Evolutionary conservation across 1,140 invertebrate species (phyloP).

Genomic region (Drosophila aff.): DNA sequence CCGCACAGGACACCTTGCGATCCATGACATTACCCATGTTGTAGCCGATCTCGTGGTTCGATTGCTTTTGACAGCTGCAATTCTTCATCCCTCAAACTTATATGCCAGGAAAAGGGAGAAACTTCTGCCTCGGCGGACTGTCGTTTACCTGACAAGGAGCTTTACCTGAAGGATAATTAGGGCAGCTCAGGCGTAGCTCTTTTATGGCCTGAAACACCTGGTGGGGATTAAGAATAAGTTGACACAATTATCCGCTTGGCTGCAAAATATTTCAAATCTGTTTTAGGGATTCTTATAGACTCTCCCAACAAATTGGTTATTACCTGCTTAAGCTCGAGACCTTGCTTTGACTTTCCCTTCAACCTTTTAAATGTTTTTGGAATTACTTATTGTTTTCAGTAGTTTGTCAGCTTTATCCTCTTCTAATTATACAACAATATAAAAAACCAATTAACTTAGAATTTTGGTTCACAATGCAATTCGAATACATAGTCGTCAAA

Average conservation of each 20-base stretch:
- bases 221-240: conserved; percentile 39
- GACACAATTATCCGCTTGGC: conserved; percentile 11
- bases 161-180: conserved; percentile 31
- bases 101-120: conserved; percentile 17
- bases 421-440: not conserved
- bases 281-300: conserved; percentile 20
- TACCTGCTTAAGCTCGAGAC: conserved; percentile 6
- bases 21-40: conserved; percentile 63
- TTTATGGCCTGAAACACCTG: conserved; percentile 48
- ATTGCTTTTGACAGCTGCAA: conserved; percentile 59
- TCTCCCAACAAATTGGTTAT: not conserved
- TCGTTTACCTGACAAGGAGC: conserved; percentile 23
- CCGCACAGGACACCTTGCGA: conserved; percentile 33
- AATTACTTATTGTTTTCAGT: not conserved
- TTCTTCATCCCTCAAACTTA: conserved; percentile 32
- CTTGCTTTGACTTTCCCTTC: not conserved
- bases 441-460: not conserved
- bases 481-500: too few species aligned
- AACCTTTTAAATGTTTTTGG: not conserved
- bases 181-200: not conserved
- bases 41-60: conserved; percentile 25
- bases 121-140: not conserved
- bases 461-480: too few species aligned
- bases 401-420: not conserved
- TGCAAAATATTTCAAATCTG: conserved; percentile 8